Evolutionary conservation across 2,888 invertebrate species (phyloP), one percentile per base, ranked within the genome.

Genomic region (Heliconius cydno): DNA sequence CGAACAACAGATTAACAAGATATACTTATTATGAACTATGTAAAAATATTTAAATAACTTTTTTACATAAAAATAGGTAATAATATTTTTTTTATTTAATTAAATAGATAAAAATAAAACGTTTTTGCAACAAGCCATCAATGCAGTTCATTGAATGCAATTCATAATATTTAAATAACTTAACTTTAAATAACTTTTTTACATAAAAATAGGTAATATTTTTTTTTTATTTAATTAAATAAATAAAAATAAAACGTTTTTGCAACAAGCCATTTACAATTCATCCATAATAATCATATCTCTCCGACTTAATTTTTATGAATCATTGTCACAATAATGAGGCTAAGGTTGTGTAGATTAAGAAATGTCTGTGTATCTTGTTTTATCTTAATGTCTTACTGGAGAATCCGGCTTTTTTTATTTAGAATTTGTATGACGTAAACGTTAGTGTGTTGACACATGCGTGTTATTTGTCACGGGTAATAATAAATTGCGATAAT

Each of bases 271-370:
- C 0, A 57, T 57, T 52, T 52, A 60, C n/a, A 73, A 34, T 30
- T 60, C 25, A n/a, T 22, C 3, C 22, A 52, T n/a, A 22, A 34
- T 15, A 25, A 73, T 57, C 52, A 7, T 57, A 72, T 60, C 15
- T n/a, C 60, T 38, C 60, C 10, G 60, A 25, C n/a, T 60, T 15
- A 34, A 22, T 73, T 65, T 75, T 46, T 66, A 66, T 75, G 75
- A 75, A 25, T 66, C 75, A 75, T 75, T 41, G 65, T 66, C 75
- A 41, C 63, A 46, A 75, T 41, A 75, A 75, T 28, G 65, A 66
- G 75, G 75, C 63, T 75, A 75, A 75, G 75, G 75, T 75, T 75
- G 46, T 46, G 63, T 66, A 66, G 63, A 75, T 46, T 75, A 65
- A 46, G 65, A 75, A 41, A 65, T 75, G 46, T 63, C 41, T 75